Percentiles rank a stretch among this genome's conserved stretches.
Evolutionary conservation across 2,888 invertebrate species (phyloP).

Genomic region (Aphodius sticticus): DNA sequence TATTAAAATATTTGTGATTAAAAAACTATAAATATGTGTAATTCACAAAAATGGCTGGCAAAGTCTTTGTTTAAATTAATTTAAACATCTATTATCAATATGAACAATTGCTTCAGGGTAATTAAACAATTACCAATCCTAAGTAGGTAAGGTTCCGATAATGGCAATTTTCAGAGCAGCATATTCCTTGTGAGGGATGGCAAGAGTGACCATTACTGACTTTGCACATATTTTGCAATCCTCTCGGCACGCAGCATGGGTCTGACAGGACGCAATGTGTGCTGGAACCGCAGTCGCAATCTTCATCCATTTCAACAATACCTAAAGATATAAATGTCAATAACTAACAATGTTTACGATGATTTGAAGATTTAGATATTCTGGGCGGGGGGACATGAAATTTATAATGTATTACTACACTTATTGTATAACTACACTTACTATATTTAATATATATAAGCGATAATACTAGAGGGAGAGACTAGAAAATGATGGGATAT

Average conservation of each 20-base stretch:
- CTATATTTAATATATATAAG: too few relatives aligned
- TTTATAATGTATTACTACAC: too few relatives aligned
- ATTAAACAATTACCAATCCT: constrained; percentile 49
- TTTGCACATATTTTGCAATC: constrained; percentile 61
- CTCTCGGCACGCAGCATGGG: constrained; percentile 64
- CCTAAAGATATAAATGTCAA: constrained; percentile 50
- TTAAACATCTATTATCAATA: neutral
- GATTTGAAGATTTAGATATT: too few relatives aligned
- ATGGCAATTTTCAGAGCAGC: constrained; percentile 61
- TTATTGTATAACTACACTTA: too few relatives aligned
- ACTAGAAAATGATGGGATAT: too few relatives aligned
- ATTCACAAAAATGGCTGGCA: neutral
- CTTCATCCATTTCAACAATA: constrained; percentile 73
- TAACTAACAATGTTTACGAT: too few relatives aligned
- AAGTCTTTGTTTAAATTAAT: neutral
- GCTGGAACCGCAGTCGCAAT: constrained; percentile 74
- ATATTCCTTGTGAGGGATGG: constrained; percentile 66
- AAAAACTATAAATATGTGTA: neutral
- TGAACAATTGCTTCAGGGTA: constrained; percentile 20
- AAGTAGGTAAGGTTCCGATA: constrained; percentile 56
- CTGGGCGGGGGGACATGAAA: too few relatives aligned
- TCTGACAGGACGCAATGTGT: constrained; percentile 62
- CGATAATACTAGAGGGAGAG: too few relatives aligned
- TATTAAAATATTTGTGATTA: neutral
- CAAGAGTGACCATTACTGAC: constrained; percentile 60